phyloP scores from a whole-genome alignment of 2,113 vertebrate species.

The Noturus placidus region DNA sequence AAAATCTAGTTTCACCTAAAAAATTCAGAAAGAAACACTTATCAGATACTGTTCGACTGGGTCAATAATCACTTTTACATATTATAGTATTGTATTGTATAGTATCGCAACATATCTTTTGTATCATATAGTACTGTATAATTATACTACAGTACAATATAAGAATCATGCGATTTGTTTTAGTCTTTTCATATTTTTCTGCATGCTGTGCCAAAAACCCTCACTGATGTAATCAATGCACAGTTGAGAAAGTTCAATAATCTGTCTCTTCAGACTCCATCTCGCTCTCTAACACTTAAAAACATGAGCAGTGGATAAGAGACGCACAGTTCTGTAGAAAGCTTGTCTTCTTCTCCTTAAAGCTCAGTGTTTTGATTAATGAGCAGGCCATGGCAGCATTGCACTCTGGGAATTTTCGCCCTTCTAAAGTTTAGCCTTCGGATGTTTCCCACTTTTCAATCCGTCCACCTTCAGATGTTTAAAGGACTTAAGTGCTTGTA shows the following conservation, averaged over 20 bases:
- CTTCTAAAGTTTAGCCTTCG: slow-evolving; percentile 11
- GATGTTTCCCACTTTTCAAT: neutral
- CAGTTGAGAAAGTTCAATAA: slow-evolving; percentile 29
- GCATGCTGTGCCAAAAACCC: neutral
- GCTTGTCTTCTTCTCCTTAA: neutral
- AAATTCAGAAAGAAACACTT: no score
- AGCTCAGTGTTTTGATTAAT: slow-evolving; percentile 4
- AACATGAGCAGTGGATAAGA: neutral
- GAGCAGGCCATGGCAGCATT: neutral
- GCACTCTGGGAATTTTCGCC: slow-evolving; percentile 8
- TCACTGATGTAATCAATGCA: slow-evolving; percentile 41
- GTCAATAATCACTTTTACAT: no score
- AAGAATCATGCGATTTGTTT: neutral
- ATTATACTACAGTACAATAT: neutral
- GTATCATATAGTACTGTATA: neutral
- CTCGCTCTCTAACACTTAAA: neutral
- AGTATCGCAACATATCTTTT: neutral
- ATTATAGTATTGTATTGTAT: no score
- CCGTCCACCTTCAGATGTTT: neutral
- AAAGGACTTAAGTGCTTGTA: neutral
- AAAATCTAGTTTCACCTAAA: no score
- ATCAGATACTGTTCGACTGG: no score
- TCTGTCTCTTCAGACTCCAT: neutral
- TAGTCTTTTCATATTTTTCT: neutral
- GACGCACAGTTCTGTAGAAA: neutral